Conservation (phyloP, 2,113 vertebrate species). For the Trinectes maculatus region DNA sequence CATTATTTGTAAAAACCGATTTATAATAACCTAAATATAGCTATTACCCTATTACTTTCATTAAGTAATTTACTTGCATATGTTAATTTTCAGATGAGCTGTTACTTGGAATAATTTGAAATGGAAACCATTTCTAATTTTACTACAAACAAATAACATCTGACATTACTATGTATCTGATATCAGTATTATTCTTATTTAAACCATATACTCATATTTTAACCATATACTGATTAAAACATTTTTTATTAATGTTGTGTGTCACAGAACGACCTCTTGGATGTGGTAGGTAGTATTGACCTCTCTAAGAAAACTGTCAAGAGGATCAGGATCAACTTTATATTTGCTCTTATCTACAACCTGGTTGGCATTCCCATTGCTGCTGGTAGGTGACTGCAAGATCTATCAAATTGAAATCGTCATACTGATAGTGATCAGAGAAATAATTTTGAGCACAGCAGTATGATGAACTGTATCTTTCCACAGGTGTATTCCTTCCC, state of each 20-base stretch:
- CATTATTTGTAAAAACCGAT: too few relatives aligned
- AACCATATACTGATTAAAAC: neutral
- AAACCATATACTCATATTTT: too few relatives aligned
- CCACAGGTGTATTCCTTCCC: constrained; percentile 91
- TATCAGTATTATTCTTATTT: too few relatives aligned
- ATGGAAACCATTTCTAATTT: too few relatives aligned
- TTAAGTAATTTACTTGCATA: too few relatives aligned
- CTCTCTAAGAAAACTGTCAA: constrained; percentile 93
- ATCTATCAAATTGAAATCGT: neutral
- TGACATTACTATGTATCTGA: too few relatives aligned
- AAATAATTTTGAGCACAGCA: neutral
- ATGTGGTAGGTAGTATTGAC: constrained; percentile 94
- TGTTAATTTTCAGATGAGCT: too few relatives aligned
- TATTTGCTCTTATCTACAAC: constrained; percentile 96
- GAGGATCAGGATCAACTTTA: constrained; percentile 93
- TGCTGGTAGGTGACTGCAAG: constrained; percentile 83
- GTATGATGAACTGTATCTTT: neutral
- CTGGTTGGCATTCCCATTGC: constrained; percentile 94
- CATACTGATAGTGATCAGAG: neutral
- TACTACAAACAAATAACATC: too few relatives aligned
- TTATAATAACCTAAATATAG: neutral
- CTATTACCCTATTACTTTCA: neutral
- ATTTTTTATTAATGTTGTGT: neutral
- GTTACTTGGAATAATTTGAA: too few relatives aligned
- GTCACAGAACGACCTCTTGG: constrained; percentile 93